Conservation (phyloP, 2,113 vertebrate species). For the Anguilla japonica region DNA sequence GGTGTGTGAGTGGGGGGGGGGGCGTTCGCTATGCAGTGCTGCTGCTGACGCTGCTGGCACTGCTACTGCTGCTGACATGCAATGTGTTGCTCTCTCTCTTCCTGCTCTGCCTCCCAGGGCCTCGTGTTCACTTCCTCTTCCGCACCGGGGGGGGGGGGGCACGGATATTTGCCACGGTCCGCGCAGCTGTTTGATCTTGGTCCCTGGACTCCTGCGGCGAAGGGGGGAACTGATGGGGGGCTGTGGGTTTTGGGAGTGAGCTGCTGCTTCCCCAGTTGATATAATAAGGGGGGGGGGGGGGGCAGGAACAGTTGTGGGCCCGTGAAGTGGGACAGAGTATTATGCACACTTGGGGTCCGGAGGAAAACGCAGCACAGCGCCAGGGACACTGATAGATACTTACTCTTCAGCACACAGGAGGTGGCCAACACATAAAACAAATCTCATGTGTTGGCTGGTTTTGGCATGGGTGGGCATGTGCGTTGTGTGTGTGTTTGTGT, state of each 20-base stretch:
- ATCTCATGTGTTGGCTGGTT: background rate
- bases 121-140: constrained; percentile 20
- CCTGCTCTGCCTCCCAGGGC: constrained; percentile 31
- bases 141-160: constrained; percentile 15
- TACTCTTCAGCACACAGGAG: constrained; percentile 41
- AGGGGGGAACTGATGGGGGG: background rate
- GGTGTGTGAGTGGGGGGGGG: background rate
- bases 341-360: constrained; percentile 14
- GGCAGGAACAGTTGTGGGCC: constrained; percentile 33
- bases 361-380: constrained; percentile 19
- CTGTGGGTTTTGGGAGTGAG: background rate
- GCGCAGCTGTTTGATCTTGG: constrained; percentile 60
- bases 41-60: constrained; percentile 27
- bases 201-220: constrained; percentile 37
- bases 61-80: constrained; percentile 26
- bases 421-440: constrained; percentile 32
- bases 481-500: background rate
- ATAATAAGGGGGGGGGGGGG: constrained; percentile 35
- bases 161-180: constrained; percentile 34
- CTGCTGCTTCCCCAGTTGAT: background rate
- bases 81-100: constrained; percentile 22
- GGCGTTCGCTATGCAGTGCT: background rate
- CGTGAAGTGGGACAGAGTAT: background rate
- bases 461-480: constrained; percentile 18
- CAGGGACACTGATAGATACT: constrained; percentile 16